Evolutionary conservation across 1,140 invertebrate genomes (phyloP).

Genomic region (Heliconius eleuchia): DNA sequence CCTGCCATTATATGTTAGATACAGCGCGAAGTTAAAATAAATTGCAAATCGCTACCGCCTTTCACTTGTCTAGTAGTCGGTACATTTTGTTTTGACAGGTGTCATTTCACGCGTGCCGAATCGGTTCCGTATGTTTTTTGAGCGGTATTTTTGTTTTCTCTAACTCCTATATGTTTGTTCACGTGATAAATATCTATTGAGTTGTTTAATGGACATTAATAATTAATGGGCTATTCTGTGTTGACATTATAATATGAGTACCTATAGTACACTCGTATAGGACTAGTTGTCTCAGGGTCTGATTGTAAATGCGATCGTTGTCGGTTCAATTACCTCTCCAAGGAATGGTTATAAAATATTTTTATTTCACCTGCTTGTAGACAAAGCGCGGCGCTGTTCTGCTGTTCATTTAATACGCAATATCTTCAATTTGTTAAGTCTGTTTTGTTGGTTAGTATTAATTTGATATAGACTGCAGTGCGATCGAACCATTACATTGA

Average conservation of each 20-base stretch:
- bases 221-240: background rate
- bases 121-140: slow-evolving; percentile 38
- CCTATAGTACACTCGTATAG: background rate
- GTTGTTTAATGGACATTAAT: slow-evolving; percentile 12
- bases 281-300: background rate
- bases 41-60: slow-evolving; percentile 32
- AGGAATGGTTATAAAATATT: too few species aligned
- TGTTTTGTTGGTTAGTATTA: too few species aligned
- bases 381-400: too few species aligned
- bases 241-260: background rate
- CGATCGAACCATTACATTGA: too few species aligned
- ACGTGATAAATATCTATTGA: slow-evolving; percentile 8
- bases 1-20: background rate
- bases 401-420: too few species aligned
- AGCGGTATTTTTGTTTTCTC: slow-evolving; percentile 32
- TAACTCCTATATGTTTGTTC: slow-evolving; percentile 25
- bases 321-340: too few species aligned
- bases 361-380: too few species aligned
- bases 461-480: too few species aligned
- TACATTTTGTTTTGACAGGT: slow-evolving; percentile 54
- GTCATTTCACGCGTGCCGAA: slow-evolving; percentile 51
- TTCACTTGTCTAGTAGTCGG: slow-evolving; percentile 16
- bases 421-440: too few species aligned
- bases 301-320: too few species aligned
- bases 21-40: background rate